Percentiles rank a stretch among this genome's conserved stretches.
phyloP scores from a whole-genome alignment of 2,113 vertebrate species.

The Peromyscus polionotus region DNA sequence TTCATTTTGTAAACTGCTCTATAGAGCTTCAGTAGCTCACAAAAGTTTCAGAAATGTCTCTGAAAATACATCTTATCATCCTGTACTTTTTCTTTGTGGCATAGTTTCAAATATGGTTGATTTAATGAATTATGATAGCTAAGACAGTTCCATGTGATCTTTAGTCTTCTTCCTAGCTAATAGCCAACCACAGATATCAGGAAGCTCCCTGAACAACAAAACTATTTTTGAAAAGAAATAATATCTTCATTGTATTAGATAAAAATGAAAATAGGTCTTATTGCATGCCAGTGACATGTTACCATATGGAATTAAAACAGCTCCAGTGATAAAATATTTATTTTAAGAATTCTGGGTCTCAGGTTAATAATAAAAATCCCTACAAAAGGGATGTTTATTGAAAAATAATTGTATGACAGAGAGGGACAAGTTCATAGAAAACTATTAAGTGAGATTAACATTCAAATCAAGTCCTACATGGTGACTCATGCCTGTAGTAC shows the following conservation, averaged over 20 bases:
- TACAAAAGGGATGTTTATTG: background rate
- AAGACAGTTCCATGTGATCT: conserved; percentile 73
- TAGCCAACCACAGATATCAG: conserved; percentile 65
- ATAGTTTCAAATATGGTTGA: conserved; percentile 48
- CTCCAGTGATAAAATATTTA: conserved; percentile 31
- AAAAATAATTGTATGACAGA: background rate
- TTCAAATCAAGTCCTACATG: background rate
- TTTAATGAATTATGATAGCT: conserved; percentile 70
- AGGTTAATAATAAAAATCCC: conserved; percentile 27
- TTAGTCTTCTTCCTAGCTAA: conserved; percentile 74
- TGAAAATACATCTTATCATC: conserved; percentile 64
- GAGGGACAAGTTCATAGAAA: conserved; percentile 25
- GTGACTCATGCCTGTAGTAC: background rate
- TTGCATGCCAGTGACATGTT: background rate
- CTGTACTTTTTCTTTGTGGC: conserved; percentile 24
- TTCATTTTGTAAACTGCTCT: conserved; percentile 71
- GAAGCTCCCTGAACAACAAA: conserved; percentile 69
- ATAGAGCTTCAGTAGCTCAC: background rate
- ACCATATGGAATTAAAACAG: conserved; percentile 32
- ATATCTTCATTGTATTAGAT: conserved; percentile 57
- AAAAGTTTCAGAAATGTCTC: conserved; percentile 71
- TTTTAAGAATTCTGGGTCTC: conserved; percentile 28
- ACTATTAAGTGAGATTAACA: background rate
- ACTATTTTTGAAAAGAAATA: conserved; percentile 50
- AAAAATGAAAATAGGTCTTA: conserved; percentile 48